Conservation (phyloP, 2,113 vertebrate genomes). For the Oryzias celebensis region DNA sequence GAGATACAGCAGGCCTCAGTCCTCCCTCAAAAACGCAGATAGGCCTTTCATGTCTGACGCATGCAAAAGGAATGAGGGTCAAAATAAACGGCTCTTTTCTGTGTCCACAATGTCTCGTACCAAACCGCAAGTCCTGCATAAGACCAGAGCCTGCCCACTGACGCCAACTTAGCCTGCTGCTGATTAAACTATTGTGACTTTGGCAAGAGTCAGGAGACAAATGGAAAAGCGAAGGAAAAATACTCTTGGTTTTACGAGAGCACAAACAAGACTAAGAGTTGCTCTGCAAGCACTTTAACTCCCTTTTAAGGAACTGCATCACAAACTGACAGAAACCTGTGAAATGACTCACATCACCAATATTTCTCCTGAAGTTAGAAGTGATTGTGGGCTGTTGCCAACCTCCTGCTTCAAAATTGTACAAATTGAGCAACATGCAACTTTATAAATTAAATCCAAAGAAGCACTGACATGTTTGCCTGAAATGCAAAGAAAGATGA, state of each 20-base stretch:
- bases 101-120: slow-evolving; percentile 54
- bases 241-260: slow-evolving; percentile 29
- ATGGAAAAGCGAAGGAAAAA: slow-evolving; percentile 58
- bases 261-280: slow-evolving; percentile 27
- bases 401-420: slow-evolving; percentile 9
- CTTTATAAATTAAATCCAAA: background rate
- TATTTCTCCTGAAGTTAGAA: slow-evolving; percentile 34
- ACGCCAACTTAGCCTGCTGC: slow-evolving; percentile 60
- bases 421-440: background rate
- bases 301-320: slow-evolving; percentile 1
- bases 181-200: slow-evolving; percentile 67
- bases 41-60: slow-evolving; percentile 55
- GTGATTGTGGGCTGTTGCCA: slow-evolving; percentile 16
- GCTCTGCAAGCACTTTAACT: background rate
- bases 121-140: slow-evolving; percentile 66
- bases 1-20: slow-evolving; percentile 25
- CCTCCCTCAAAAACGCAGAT: slow-evolving; percentile 44
- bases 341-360: background rate
- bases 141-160: slow-evolving; percentile 64
- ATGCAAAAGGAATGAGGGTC: slow-evolving; percentile 60
- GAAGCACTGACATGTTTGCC: background rate
- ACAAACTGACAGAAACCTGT: background rate
- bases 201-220: slow-evolving; percentile 54
- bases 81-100: slow-evolving; percentile 65
- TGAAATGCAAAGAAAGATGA: background rate